Evolutionary conservation across 1,140 invertebrate species (phyloP).

Genomic region (Hypsibius dujardini): DNA sequence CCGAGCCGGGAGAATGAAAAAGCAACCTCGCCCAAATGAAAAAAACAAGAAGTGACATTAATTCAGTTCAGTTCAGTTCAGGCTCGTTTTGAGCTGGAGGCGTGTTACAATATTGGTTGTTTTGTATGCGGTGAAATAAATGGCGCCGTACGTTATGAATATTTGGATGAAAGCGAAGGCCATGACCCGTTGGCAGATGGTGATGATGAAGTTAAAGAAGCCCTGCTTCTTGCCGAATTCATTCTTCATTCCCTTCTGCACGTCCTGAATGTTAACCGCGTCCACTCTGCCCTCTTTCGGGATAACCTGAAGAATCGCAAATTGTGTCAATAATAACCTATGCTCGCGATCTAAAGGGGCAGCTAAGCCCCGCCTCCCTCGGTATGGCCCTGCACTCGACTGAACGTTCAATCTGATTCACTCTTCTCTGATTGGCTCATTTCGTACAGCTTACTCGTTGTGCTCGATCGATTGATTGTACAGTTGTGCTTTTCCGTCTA

Average conservation of each 20-base stretch:
- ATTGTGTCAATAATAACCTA: not conserved
- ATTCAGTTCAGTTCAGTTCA: too few relatives aligned
- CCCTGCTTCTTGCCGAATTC: slow-evolving; percentile 26
- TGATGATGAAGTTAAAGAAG: slow-evolving; percentile 25
- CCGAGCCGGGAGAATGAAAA: too few relatives aligned
- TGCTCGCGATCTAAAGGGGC: too few relatives aligned
- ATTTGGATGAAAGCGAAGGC: slow-evolving; percentile 30
- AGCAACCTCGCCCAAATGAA: too few relatives aligned
- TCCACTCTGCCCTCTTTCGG: not conserved
- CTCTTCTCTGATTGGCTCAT: too few relatives aligned
- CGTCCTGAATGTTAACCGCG: slow-evolving; percentile 23
- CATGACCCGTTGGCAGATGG: slow-evolving; percentile 26
- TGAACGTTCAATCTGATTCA: too few relatives aligned
- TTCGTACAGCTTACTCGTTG: too few relatives aligned
- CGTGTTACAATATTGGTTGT: not conserved
- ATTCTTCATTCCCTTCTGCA: slow-evolving; percentile 27
- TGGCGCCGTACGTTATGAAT: slow-evolving; percentile 25
- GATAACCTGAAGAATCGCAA: not conserved
- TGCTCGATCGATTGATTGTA: not conserved
- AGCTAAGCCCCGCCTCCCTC: too few relatives aligned
- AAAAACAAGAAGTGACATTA: too few relatives aligned
- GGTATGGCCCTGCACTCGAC: too few relatives aligned
- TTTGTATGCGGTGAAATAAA: slow-evolving; percentile 5
- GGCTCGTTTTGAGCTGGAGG: too few relatives aligned
- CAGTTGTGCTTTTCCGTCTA: not conserved